phyloP scores from a whole-genome alignment of 1,140 invertebrate species.

The Heliothis virescens region DNA sequence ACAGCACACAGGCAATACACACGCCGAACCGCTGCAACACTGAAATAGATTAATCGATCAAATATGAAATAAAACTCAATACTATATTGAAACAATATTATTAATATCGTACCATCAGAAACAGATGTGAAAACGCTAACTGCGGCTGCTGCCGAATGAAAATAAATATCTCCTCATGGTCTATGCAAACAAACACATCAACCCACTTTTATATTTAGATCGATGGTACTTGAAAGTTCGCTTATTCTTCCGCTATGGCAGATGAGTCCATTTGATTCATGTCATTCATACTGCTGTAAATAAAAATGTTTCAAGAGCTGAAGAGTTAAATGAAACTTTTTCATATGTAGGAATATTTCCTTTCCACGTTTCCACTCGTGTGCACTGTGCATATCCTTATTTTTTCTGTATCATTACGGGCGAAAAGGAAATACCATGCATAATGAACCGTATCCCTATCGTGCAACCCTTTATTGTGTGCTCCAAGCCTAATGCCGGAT shows the following conservation, averaged over 20 bases:
- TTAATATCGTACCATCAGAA: constrained; percentile 52
- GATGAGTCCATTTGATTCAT: constrained; percentile 35
- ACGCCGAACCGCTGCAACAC: constrained; percentile 26
- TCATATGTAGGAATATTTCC: constrained; percentile 23
- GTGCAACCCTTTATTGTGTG: constrained; percentile 65
- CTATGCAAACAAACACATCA: constrained; percentile 70
- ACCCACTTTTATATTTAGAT: constrained; percentile 72
- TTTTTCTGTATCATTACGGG: constrained; percentile 55
- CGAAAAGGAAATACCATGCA: constrained; percentile 60
- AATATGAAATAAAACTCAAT: constrained; percentile 42
- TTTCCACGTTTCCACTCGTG: constrained; percentile 24
- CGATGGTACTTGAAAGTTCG: constrained; percentile 53
- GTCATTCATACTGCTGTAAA: constrained; percentile 5
- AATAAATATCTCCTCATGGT: constrained; percentile 77
- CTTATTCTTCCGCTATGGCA: constrained; percentile 41
- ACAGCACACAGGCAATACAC: neutral
- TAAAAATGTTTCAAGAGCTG: constrained; percentile 40
- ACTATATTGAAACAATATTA: constrained; percentile 57
- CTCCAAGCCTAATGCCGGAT: constrained; percentile 62
- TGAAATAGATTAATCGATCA: constrained; percentile 24
- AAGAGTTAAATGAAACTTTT: constrained; percentile 39
- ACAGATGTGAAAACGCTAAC: constrained; percentile 67
- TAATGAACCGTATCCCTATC: constrained; percentile 64
- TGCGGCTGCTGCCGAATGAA: constrained; percentile 61
- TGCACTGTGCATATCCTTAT: constrained; percentile 14